Evolutionary conservation across 1,140 invertebrate species (phyloP).

Genomic region (Calephelis virginiensis): DNA sequence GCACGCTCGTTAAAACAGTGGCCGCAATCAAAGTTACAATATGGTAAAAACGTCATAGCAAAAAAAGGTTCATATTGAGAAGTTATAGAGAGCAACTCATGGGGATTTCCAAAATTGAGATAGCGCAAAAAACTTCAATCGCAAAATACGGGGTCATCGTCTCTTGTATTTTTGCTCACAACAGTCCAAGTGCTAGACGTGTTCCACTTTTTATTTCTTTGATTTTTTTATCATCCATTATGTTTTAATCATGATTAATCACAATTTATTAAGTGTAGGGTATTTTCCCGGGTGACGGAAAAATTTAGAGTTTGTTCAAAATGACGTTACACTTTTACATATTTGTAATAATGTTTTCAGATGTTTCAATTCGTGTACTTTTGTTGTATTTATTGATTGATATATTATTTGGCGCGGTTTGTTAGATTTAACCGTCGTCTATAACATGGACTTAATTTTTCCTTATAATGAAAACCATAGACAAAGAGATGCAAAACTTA

Average conservation of each 20-base stretch:
- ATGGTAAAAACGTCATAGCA: slow-evolving; percentile 7
- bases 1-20: background rate
- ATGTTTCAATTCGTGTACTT: no score
- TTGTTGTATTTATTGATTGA: no score
- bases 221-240: slow-evolving; percentile 3
- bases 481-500: no score
- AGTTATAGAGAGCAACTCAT: slow-evolving; percentile 34
- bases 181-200: background rate
- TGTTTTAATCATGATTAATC: background rate
- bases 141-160: slow-evolving; percentile 39
- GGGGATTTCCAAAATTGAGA: slow-evolving; percentile 42
- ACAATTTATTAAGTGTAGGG: slow-evolving; percentile 17
- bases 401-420: no score
- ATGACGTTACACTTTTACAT: no score
- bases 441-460: no score
- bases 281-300: background rate
- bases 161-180: slow-evolving; percentile 17
- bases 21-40: slow-evolving; percentile 1
- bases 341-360: no score
- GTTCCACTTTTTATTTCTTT: slow-evolving; percentile 11
- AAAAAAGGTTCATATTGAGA: slow-evolving; percentile 23
- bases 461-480: no score
- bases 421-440: no score
- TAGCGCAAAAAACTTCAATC: slow-evolving; percentile 38
- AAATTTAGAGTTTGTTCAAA: no score